phyloP scores from a whole-genome alignment of 2,888 invertebrate genomes.

The Nephrotoma appendiculata region DNA sequence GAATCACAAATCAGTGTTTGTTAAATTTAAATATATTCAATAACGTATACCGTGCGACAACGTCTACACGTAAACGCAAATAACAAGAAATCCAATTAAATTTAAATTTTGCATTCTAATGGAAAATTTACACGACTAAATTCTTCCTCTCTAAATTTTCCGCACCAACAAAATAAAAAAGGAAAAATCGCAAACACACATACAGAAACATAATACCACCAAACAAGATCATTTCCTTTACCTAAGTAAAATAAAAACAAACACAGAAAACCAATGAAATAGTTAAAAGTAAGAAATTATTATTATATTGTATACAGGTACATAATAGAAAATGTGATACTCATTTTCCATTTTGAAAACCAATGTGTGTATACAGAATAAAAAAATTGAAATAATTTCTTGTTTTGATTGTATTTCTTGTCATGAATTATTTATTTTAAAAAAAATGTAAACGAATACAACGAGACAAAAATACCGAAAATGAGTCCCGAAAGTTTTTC shows the following conservation, averaged over 20 bases:
- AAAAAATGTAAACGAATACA: not conserved
- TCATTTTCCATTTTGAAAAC: not conserved
- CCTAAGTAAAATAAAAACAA: not conserved
- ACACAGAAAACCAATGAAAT: not conserved
- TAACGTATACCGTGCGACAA: not conserved
- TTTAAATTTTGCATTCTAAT: not conserved
- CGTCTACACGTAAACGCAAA: not conserved
- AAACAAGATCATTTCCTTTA: not conserved
- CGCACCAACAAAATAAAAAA: not conserved
- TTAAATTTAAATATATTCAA: not conserved
- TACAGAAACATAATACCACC: not conserved
- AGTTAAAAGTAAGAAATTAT: not conserved
- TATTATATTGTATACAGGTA: not conserved
- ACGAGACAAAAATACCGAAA: not conserved
- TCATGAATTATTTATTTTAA: not conserved
- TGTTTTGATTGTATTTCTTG: not conserved
- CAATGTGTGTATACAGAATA: not conserved
- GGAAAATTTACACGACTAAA: not conserved
- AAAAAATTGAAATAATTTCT: not conserved
- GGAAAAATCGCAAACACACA: not conserved
- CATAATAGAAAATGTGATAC: not conserved
- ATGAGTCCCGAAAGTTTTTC: not conserved
- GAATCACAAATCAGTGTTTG: not conserved
- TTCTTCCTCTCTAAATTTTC: not conserved
- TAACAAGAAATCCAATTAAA: not conserved